Evolutionary conservation across 2,113 vertebrate species (phyloP).

Genomic region (Ginglymostoma cirratum): DNA sequence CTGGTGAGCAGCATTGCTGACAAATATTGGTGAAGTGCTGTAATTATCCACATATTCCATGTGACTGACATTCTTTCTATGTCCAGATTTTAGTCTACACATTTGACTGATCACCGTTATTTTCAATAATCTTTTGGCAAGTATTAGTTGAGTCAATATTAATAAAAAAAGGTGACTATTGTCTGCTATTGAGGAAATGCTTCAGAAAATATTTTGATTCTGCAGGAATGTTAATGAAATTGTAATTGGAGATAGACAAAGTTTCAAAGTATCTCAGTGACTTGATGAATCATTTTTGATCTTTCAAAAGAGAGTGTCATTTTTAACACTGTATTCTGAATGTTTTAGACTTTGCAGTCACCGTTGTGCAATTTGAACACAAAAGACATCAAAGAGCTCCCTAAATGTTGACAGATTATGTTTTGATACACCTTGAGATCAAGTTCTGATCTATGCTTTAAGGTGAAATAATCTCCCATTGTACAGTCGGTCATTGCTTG

Average conservation of each 20-base stretch:
- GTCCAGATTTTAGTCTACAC: neutral
- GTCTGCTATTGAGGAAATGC: neutral
- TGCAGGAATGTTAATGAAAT: neutral
- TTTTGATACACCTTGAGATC: no score
- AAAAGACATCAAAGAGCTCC: neutral
- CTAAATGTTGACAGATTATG: neutral
- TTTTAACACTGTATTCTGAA: neutral
- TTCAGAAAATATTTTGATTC: neutral
- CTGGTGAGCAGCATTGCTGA: neutral
- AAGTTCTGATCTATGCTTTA: neutral
- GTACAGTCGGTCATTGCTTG: neutral
- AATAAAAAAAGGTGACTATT: neutral
- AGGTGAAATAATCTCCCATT: neutral
- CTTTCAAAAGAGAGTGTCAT: neutral
- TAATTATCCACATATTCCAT: neutral
- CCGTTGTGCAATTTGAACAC: neutral
- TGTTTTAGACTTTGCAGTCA: neutral
- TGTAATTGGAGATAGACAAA: neutral
- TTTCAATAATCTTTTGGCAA: neutral
- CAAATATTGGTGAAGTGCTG: neutral
- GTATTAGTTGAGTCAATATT: neutral
- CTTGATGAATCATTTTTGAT: neutral
- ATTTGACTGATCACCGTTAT: slow-evolving; percentile 11
- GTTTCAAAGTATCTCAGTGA: neutral
- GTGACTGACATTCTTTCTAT: neutral